Conservation (phyloP, 1,140 invertebrate genomes). For the Epicauta chinensis region DNA sequence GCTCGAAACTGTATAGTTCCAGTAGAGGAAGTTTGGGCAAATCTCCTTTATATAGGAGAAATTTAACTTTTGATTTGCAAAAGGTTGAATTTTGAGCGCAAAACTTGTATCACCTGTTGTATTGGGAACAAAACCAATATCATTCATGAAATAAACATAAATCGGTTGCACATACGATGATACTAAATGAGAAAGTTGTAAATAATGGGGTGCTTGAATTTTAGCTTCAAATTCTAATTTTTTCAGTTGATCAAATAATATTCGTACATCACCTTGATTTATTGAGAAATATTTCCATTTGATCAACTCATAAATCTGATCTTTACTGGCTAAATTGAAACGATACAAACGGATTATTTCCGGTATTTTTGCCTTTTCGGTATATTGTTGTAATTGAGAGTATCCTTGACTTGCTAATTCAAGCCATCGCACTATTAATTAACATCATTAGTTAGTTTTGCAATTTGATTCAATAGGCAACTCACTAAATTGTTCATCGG, state of each 20-base stretch:
- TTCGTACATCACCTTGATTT: slow-evolving; percentile 31
- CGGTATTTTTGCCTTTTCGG: slow-evolving; percentile 46
- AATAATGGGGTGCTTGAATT: slow-evolving; percentile 43
- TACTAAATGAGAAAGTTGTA: slow-evolving; percentile 42
- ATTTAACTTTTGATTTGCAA: no score
- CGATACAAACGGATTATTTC: slow-evolving; percentile 42
- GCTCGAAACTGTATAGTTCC: no score
- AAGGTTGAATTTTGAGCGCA: no score
- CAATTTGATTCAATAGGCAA: neutral
- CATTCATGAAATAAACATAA: slow-evolving; percentile 30
- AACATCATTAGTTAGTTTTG: neutral
- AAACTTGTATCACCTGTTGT: slow-evolving; percentile 21
- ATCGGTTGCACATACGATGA: slow-evolving; percentile 36
- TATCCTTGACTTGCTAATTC: slow-evolving; percentile 47
- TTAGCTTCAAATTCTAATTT: slow-evolving; percentile 43
- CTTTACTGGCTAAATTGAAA: slow-evolving; percentile 31
- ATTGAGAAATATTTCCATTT: slow-evolving; percentile 47
- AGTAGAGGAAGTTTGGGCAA: no score
- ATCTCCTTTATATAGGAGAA: no score
- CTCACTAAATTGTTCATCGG: slow-evolving; percentile 26
- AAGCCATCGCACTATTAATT: slow-evolving; percentile 44
- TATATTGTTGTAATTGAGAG: slow-evolving; percentile 44
- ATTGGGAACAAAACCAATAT: slow-evolving; percentile 24
- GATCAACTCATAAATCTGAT: slow-evolving; percentile 43
- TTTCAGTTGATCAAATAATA: slow-evolving; percentile 41